Percentiles rank a stretch among this genome's conserved stretches.
phyloP scores from a whole-genome alignment of 1,140 invertebrate species.

The Drosophila takahashii region DNA sequence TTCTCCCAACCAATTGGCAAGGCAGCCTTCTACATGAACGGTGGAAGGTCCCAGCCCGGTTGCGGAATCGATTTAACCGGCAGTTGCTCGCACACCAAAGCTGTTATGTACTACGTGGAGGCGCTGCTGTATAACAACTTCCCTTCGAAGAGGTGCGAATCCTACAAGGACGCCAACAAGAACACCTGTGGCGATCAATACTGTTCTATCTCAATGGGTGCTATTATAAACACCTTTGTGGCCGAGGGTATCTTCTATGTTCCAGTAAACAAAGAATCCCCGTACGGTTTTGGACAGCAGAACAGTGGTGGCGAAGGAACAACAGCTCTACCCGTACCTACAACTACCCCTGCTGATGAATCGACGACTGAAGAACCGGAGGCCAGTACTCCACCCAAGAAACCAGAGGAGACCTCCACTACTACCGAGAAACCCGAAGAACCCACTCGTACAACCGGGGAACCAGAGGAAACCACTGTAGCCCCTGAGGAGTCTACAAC shows the following conservation, averaged over 20 bases:
- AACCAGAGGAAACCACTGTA: slow-evolving; percentile 9
- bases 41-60: slow-evolving; percentile 85
- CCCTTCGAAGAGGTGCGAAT: slow-evolving; percentile 38
- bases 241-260: slow-evolving; percentile 64
- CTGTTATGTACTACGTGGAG: slow-evolving; percentile 78
- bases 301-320: neutral
- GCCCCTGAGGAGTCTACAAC: slow-evolving; percentile 14
- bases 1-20: slow-evolving; percentile 59
- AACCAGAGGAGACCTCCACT: neutral
- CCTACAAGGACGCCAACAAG: slow-evolving; percentile 48
- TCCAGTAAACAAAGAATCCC: slow-evolving; percentile 54
- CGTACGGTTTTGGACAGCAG: slow-evolving; percentile 50
- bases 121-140: slow-evolving; percentile 55
- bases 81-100: slow-evolving; percentile 78
- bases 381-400: neutral
- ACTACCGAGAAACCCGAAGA: neutral
- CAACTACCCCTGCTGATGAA: slow-evolving; percentile 4
- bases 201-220: slow-evolving; percentile 62
- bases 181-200: slow-evolving; percentile 63
- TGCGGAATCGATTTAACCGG: slow-evolving; percentile 84
- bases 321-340: neutral
- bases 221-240: slow-evolving; percentile 21
- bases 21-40: slow-evolving; percentile 64
- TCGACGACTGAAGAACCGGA: slow-evolving; percentile 6
- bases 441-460: no score